Base-by-base conservation (phyloP, 2,113 vertebrate species). In the Uria lomvia region DNA sequence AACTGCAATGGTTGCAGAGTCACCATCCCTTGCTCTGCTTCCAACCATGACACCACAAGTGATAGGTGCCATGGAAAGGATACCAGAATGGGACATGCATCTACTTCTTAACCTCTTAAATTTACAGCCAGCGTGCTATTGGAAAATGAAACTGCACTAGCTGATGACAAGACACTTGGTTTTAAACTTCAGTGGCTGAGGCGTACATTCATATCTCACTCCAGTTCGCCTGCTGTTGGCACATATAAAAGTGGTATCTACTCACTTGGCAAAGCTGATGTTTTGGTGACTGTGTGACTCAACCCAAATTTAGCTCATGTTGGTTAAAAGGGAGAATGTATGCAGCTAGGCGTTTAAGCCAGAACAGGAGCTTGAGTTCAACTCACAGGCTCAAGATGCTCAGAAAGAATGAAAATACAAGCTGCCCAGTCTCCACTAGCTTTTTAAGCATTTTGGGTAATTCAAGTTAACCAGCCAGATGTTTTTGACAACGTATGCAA, bases 361-460 rank as follows among this genome's bases (percentile, higher is more conserved):
- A 92, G 38, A 86, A n/a, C 30, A 90, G 38, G 58, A 79, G 40
- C 49, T 73, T 73, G 30, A 60, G 22, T 66, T 88, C 71, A 75
- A 76, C 9, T 29, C 5, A 5, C 15, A 83, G 23, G 27, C 29
- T 86, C 67, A 73, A 45, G 66, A 56, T 76, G 50, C 40, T 77
- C 80, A 80, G 63, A 59, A 90, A 68, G 38, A 89, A 76, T 16
- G 53, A 76, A 78, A 90, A 82, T 36, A 65, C 42, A 58, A 82
- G 34, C 43, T 82, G 16, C 16, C 36, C 34, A 60, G 23, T 40
- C 71, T 86, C 62, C 36, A 52, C 34, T 24, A 63, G 9, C 8
- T 71, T 93, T 85, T 78, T 78, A 71, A 90, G 73, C 45, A 78
- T 52, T 67, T 47, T 78, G 32, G 56, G 59, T 82, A 90, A 79